A percentile compares a stretch with the other conserved stretches of the same genome.
phyloP scores from a whole-genome alignment of 2,113 vertebrate genomes.

The Microtus ochrogaster region DNA sequence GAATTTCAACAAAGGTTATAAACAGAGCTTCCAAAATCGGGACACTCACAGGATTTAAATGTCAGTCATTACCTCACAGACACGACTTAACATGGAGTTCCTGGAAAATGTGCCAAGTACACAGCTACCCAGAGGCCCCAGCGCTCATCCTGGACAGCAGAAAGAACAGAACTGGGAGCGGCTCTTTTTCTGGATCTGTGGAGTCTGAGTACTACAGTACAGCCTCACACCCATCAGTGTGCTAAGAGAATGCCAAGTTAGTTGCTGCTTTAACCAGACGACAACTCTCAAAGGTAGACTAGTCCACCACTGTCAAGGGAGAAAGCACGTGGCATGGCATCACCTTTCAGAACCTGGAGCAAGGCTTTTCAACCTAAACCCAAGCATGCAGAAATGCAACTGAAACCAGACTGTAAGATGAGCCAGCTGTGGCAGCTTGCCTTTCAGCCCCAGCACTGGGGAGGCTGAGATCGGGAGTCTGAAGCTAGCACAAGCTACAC shows the following conservation, averaged over 20 bases:
- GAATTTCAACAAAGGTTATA: constrained; percentile 57
- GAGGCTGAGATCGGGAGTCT: neutral
- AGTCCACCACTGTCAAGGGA: neutral
- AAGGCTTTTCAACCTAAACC: neutral
- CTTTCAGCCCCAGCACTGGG: neutral
- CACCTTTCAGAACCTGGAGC: neutral
- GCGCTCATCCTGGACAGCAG: neutral
- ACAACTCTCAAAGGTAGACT: neutral
- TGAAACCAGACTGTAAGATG: neutral
- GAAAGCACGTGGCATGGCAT: accelerated
- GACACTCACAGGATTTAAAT: neutral
- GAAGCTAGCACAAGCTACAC: neutral
- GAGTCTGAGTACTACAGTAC: neutral
- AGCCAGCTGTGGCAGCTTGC: neutral
- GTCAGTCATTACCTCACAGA: neutral
- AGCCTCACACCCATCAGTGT: neutral
- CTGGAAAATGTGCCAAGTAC: constrained; percentile 5
- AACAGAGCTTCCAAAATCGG: constrained; percentile 52
- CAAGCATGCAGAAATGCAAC: constrained; percentile 11
- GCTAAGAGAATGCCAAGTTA: neutral
- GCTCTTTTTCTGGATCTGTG: neutral
- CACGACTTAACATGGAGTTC: constrained; percentile 1
- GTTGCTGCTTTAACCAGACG: neutral
- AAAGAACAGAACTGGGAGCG: neutral
- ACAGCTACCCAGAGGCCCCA: neutral